phyloP scores from a whole-genome alignment of 2,888 invertebrate species.

The Nomada fabriciana region DNA sequence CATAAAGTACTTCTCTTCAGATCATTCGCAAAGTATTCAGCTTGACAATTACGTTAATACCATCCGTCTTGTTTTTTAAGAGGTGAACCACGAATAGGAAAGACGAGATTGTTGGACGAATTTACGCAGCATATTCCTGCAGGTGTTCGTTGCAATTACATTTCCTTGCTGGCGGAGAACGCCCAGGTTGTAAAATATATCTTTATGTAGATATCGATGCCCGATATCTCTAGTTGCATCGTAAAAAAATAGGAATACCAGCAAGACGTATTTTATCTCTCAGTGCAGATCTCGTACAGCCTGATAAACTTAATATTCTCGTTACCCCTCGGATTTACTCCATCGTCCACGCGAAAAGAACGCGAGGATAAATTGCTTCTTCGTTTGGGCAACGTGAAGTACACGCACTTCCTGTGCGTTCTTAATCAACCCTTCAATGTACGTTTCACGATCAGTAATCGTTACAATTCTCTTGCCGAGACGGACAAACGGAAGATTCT shows the following conservation, averaged over 20 bases:
- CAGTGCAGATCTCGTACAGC: constrained; percentile 81
- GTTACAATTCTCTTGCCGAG: constrained; percentile 73
- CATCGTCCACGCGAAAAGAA: constrained; percentile 78
- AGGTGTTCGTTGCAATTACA: constrained; percentile 79
- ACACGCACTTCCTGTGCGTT: constrained; percentile 83
- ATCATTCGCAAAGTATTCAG: background rate
- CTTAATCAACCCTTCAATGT: constrained; percentile 86
- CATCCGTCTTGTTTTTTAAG: constrained; percentile 73
- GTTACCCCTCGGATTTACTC: constrained; percentile 81
- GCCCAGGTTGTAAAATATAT: constrained; percentile 75
- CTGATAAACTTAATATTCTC: constrained; percentile 84
- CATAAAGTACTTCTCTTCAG: constrained; percentile 68
- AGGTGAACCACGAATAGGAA: constrained; percentile 87
- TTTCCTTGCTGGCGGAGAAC: constrained; percentile 81
- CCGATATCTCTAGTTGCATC: background rate
- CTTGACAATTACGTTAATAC: background rate
- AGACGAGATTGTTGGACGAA: constrained; percentile 87
- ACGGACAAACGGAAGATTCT: constrained; percentile 76
- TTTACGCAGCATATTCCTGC: constrained; percentile 85
- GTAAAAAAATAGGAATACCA: background rate
- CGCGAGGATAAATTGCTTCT: constrained; percentile 82
- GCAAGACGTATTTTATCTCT: constrained; percentile 10
- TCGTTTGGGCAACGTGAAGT: constrained; percentile 78
- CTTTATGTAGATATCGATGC: background rate
- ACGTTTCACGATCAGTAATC: constrained; percentile 79